These are phyloP conservation scores for Calidris pygmaea DNA, from an alignment of 2,113 vertebrate species.

Conservation along the genomic window DNA sequence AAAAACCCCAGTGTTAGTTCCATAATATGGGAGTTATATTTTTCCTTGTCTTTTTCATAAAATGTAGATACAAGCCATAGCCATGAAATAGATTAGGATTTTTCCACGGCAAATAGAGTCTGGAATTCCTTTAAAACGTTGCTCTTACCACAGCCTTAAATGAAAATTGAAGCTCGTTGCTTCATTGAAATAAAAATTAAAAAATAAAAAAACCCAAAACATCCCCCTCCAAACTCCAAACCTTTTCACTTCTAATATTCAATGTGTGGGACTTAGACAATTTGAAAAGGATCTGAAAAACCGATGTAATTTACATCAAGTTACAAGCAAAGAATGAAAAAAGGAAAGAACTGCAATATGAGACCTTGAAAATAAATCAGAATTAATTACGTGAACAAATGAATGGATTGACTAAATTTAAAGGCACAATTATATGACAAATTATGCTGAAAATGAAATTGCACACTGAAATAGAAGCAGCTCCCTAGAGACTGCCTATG, in stretches of 20 bases:
- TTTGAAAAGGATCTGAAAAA: neutral
- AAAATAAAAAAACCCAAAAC: neutral
- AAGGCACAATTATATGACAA: slow-evolving; percentile 29
- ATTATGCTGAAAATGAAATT: slow-evolving; percentile 29
- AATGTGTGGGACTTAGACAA: neutral
- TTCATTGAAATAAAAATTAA: neutral
- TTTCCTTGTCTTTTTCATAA: neutral
- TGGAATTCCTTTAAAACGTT: neutral
- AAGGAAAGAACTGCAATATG: neutral
- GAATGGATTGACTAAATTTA: slow-evolving; percentile 13
- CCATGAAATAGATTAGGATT: neutral
- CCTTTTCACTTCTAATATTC: neutral
- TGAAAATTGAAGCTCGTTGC: neutral
- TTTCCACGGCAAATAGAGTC: neutral
- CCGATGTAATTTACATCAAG: neutral
- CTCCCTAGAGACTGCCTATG: neutral
- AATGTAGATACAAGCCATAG: neutral
- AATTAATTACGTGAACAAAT: slow-evolving; percentile 33
- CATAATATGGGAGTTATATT: neutral
- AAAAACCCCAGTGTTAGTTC: neutral
- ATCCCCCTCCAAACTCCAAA: neutral
- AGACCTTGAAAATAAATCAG: neutral
- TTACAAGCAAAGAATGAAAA: neutral
- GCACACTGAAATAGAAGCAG: neutral
- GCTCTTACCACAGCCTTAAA: neutral